Base-by-base conservation (phyloP, 2,888 invertebrate species). In the Conops quadrifasciatus region DNA sequence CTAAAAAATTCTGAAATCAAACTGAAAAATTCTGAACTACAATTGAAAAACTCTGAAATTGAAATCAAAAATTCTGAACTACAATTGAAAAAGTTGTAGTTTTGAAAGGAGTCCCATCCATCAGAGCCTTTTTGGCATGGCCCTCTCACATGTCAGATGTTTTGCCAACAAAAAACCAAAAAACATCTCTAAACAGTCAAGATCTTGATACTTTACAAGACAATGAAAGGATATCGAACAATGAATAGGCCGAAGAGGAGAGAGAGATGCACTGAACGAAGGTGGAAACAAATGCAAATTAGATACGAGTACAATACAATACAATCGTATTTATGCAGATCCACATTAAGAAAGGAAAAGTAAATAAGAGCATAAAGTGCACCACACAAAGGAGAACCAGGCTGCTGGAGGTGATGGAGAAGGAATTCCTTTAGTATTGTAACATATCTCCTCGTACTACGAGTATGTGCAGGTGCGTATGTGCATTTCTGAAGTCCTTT, bases 81-180 rank as follows among this genome's bases (percentile, higher is more conserved):
- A n/a, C n/a, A n/a, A n/a, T n/a, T n/a, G n/a, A n/a, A n/a, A n/a
- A n/a, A n/a, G n/a, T n/a, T n/a, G n/a, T n/a, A n/a, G n/a, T n/a
- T n/a, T n/a, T n/a, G n/a, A n/a, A n/a, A n/a, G n/a, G n/a, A n/a
- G n/a, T n/a, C n/a, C n/a, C n/a, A n/a, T n/a, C n/a, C n/a, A n/a
- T n/a, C n/a, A n/a, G n/a, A n/a, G n/a, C n/a, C n/a, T n/a, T n/a
- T n/a, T n/a, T 36, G 36, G 5, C 9, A 36, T 36, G 9, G 36
- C 36, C 36, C 9, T 36, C 36, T n/a, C n/a, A n/a, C 5, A 36
- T 36, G 36, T 36, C 73, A 76, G 74, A 81, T 81, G 78, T 81
- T 79, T 79, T 80, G 80, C 78, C 79, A 83, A 80, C 77, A 81
- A 72, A 74, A 70, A 70, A 30, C 68, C 71, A 69, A 73, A 78